Base-by-base conservation (phyloP, 2,797 vertebrate species). In the Argyrosomus regius region DNA sequence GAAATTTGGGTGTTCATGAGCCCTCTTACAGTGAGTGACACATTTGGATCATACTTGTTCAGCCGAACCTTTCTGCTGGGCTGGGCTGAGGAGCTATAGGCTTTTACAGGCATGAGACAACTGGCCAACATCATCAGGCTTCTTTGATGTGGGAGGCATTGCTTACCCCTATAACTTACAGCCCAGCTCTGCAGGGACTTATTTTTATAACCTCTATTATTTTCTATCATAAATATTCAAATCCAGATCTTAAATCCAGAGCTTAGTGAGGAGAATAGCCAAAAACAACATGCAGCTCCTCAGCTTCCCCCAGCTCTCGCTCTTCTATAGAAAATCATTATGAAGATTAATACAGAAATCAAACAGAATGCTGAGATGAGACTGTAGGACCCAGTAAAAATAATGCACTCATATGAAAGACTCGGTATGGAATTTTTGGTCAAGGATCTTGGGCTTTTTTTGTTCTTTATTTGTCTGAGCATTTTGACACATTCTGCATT, bases 141-240 rank as follows among this genome's bases (percentile, higher is more conserved):
- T 75, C 90, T 94, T 92, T 94, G 91, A 95, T 94, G 94, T 93
- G 84, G 88, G 92, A 94, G 92, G 90, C 90, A 88, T 91, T 92
- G 90, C 92, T 92, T 92, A 93, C 87, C 87, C 86, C 77, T 92
- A 87, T 91, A 95, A 94, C 90, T 94, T 92, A 94, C 92, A 93
- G 90, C 90, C 88, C 78, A 86, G 91, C 93, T 93, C 92, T 90
- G 88, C 89, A 70, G 89, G 88, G 93, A 94, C 91, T 93, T 95
- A 94, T 95, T 95, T 95, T 97, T 97, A 97, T 96, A 97, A 97
- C 96, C 96, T 96, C 96, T 96, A 97, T 98, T 97, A 98, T 98
- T 97, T 97, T 97, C 96, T 95, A 97, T 97, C 96, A 97, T 98
- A 97, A 97, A 98, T 98, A 97, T 98, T 98, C 97, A 98, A 98